Base-by-base conservation (phyloP, 30 jellyfish, hydroid and myxozoan genomes). In the Aurelia sp. region DNA sequence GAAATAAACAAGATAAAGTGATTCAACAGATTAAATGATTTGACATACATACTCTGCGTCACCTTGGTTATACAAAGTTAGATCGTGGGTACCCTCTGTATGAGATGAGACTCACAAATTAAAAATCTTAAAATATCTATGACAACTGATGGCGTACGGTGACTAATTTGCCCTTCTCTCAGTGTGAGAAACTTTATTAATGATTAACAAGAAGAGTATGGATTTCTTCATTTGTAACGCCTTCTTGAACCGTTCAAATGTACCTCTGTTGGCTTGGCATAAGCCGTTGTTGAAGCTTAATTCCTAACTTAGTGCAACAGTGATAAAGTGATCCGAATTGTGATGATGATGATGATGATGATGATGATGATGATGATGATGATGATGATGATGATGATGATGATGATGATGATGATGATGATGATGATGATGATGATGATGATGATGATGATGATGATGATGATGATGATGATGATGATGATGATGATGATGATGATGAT, bases 361-460 rank as follows among this genome's bases (percentile, higher is more conserved):
- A 65, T n/a, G 76, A 65, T 65, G 76, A 21, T 15, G 33, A 3
- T 65, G 76, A 65, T 65, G 76, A 65, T 65, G 76, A 65, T 65
- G 76, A 65, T 65, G 76, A 65, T 65, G 76, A 65, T 65, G 76
- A 65, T 65, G 76, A 65, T 65, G 76, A 65, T 65, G 76, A 65
- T 65, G 76, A 65, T 65, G 76, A 65, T 65, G 76, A 3, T 65
- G 76, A 65, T 65, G 84, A 72, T 22, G 84, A 1, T 72, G 84
- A 3, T 72, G 84, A 72, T 41, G 84, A 72, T 72, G 84, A 72
- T 72, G 84, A 72, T 41, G 84, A 72, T 72, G 84, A 72, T 72
- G 84, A 72, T 72, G 76, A 72, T 72, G 84, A 72, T 72, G 84
- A 72, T 72, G 84, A 72, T 72, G 84, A 72, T 72, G 84, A 72